Base-by-base conservation (phyloP, 2,113 vertebrate species). In the Spea bombifrons region DNA sequence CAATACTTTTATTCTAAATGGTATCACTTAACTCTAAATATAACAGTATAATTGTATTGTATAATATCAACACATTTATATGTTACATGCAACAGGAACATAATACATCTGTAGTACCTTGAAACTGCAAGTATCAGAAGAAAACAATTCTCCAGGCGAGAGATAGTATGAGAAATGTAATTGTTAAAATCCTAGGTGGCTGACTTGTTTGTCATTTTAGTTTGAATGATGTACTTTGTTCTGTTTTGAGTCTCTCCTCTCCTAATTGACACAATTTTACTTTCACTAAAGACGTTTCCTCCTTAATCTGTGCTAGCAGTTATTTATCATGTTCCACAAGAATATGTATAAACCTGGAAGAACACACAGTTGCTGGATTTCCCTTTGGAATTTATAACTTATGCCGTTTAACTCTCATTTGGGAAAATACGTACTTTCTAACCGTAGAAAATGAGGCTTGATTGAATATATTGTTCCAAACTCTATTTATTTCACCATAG, bases 341-440 rank as follows among this genome's bases (percentile, higher is more conserved):
- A 59, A 59, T 59, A 9, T 59, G 55, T 13, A 59, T 59, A 12
- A 59, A 59, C 55, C 12, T 59, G 15, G 55, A 2, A 59, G 55
- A 9, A 59, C 10, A 59, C 15, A 13, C 55, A 59, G 55, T 59
- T 59, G 55, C 55, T 59, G 55, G 15, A 12, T 8, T 59, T 59
- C 15, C 55, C 55, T 59, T 59, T 59, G 55, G 55, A 13, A 59
- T 59, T 59, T 59, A 59, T 59, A 59, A 59, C 55, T 59, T 59
- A 59, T 59, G 55, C 15, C 55, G 4, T 59, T 59, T 59, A 59
- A 59, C 12, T 59, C 55, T 1, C 55, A 12, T 59, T 59, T 13
- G 55, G 10, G 55, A 59, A 59, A 59, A 59, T 59, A 1, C 15
- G 55, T 59, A 59, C 55, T 59, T 59, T 59, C 55, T 13, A 59